Evolutionary conservation across 1,140 invertebrate genomes (phyloP).

Genomic region (Drosophila lacertosa): DNA sequence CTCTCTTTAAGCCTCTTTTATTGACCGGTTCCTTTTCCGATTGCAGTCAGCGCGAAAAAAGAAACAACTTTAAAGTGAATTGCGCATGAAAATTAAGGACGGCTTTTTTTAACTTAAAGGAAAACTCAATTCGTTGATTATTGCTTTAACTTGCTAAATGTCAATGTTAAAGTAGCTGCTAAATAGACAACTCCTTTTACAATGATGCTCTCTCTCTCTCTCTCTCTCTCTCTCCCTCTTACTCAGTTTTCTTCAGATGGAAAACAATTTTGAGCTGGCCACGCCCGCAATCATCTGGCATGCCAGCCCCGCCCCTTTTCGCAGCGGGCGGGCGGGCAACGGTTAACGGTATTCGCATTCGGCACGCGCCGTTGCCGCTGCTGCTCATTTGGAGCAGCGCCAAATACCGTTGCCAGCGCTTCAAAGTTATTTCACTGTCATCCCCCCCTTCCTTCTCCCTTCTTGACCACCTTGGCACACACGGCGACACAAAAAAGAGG

Average conservation of each 20-base stretch:
- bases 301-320: neutral
- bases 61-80: slow-evolving; percentile 14
- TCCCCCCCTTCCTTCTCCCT: neutral
- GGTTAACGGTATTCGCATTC: slow-evolving; percentile 43
- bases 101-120: too few relatives aligned
- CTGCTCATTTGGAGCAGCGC: slow-evolving; percentile 72
- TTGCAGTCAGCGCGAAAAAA: neutral
- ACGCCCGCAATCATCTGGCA: too few relatives aligned
- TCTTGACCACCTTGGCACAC: slow-evolving; percentile 13
- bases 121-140: too few relatives aligned
- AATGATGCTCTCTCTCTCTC: neutral
- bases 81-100: neutral
- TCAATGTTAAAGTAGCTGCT: neutral
- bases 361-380: slow-evolving; percentile 62
- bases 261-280: neutral
- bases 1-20: neutral
- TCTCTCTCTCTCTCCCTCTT: neutral
- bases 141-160: neutral
- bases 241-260: too few relatives aligned
- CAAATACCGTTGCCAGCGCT: slow-evolving; percentile 50
- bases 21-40: neutral
- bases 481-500: neutral
- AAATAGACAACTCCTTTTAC: neutral
- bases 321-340: neutral
- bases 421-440: slow-evolving; percentile 54